phyloP scores from a whole-genome alignment of 2,113 vertebrate genomes.

The Sinocyclocheilus maitianheensis region DNA sequence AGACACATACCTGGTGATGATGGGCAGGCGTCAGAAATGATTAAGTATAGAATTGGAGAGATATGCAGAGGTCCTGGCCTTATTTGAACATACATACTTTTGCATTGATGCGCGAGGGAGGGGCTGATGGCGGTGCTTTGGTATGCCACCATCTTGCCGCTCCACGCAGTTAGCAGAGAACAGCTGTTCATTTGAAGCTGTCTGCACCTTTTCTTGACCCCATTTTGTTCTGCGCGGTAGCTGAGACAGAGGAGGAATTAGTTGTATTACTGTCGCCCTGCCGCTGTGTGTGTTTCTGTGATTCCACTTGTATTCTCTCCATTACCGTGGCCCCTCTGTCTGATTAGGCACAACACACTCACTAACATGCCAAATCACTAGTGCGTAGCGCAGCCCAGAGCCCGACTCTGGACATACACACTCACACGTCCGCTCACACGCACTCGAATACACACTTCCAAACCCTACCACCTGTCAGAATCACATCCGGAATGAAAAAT shows the following conservation, averaged over 20 bases:
- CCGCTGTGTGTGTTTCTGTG: conserved; percentile 90
- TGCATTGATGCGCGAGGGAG: conserved; percentile 63
- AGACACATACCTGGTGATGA: conserved; percentile 61
- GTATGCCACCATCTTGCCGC: conserved; percentile 69
- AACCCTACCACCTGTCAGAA: conserved; percentile 45
- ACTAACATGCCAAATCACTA: conserved; percentile 99
- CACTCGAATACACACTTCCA: conserved; percentile 18
- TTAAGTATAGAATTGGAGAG: conserved; percentile 64
- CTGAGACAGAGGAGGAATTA: conserved; percentile 94
- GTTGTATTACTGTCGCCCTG: conserved; percentile 91
- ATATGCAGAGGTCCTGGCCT: conserved; percentile 77
- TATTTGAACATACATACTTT: conserved; percentile 79
- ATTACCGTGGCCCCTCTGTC: conserved; percentile 95
- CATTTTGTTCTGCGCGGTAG: conserved; percentile 86
- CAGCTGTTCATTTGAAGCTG: conserved; percentile 92
- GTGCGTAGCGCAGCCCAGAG: conserved; percentile 85
- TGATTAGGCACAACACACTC: conserved; percentile 97
- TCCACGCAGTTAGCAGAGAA: conserved; percentile 76
- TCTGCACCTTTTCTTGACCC: conserved; percentile 91
- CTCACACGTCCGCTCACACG: not conserved
- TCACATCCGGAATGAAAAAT: conserved; percentile 47
- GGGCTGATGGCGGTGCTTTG: conserved; percentile 49
- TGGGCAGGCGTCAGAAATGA: conserved; percentile 65
- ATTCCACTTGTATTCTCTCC: conserved; percentile 98
- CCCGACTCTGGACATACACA: conserved; percentile 70